phyloP scores from a whole-genome alignment of 2,797 vertebrate species.

The Lepus oiostolus region DNA sequence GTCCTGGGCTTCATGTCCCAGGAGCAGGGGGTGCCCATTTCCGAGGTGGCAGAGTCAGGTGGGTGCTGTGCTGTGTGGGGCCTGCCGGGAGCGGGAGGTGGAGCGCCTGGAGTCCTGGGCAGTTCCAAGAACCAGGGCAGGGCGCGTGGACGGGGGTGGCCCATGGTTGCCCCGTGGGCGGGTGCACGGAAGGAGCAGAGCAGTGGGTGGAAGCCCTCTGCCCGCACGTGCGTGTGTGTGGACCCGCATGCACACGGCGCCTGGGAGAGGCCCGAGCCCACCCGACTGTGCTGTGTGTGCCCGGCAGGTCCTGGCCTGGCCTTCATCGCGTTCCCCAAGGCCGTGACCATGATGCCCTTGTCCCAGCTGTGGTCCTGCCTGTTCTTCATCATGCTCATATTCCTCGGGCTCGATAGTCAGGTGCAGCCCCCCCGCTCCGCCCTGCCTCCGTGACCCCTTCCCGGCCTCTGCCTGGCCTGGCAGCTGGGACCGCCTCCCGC shows the following conservation, averaged over 20 bases:
- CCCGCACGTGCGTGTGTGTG: too few species aligned
- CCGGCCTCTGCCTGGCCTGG: background rate
- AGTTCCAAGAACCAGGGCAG: too few species aligned
- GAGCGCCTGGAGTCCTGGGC: too few species aligned
- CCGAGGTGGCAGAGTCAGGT: slow-evolving; percentile 95
- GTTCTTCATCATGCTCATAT: slow-evolving; percentile 96
- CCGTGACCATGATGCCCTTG: slow-evolving; percentile 93
- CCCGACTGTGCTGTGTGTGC: slow-evolving; percentile 59
- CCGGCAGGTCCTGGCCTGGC: slow-evolving; percentile 93
- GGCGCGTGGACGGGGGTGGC: too few species aligned
- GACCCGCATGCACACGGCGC: background rate
- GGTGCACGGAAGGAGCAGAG: background rate
- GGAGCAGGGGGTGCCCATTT: slow-evolving; percentile 95
- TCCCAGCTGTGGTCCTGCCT: slow-evolving; percentile 95
- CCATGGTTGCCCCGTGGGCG: too few species aligned
- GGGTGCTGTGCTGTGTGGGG: slow-evolving; percentile 65
- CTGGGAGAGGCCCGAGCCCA: background rate
- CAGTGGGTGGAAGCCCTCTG: too few species aligned
- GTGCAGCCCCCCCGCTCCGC: slow-evolving; percentile 80
- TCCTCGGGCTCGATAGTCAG: slow-evolving; percentile 95
- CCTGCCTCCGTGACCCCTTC: background rate
- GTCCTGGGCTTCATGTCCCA: slow-evolving; percentile 96
- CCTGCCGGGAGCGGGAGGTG: too few species aligned
- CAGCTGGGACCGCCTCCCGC: too few species aligned
- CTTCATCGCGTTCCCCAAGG: slow-evolving; percentile 94